Evolutionary conservation across 2,888 invertebrate species (phyloP).

Genomic region (Tyria jacobaeae): DNA sequence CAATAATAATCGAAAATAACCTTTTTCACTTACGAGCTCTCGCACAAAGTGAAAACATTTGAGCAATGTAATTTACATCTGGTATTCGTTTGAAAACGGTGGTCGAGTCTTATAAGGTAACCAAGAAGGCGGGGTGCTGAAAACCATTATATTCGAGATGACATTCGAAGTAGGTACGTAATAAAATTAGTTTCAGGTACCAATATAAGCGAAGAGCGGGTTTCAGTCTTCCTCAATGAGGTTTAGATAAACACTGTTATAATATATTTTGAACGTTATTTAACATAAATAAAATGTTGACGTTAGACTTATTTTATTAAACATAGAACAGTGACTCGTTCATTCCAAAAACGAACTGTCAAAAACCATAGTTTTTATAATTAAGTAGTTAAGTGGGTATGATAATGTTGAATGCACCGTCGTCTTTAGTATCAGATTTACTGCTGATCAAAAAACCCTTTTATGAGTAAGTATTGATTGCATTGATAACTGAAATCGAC

Average conservation of each 20-base stretch:
- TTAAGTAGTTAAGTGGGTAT: too few species aligned
- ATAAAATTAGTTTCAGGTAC: constrained; percentile 16
- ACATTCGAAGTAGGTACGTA: constrained; percentile 36
- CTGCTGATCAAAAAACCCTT: too few species aligned
- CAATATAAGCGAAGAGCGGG: constrained; percentile 16
- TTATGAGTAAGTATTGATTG: too few species aligned
- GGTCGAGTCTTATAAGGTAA: constrained; percentile 23
- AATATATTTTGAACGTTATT: background rate
- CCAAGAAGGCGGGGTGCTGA: constrained; percentile 27
- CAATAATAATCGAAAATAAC: background rate
- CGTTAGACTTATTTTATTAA: too few species aligned
- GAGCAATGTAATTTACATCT: constrained; percentile 29
- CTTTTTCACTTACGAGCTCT: constrained; percentile 8
- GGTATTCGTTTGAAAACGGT: constrained; percentile 21
- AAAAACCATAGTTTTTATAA: background rate
- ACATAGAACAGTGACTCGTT: too few species aligned
- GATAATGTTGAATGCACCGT: too few species aligned
- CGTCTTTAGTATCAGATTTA: too few species aligned
- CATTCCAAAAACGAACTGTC: too few species aligned
- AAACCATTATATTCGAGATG: constrained; percentile 44
- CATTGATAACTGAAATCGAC: too few species aligned
- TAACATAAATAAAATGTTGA: background rate
- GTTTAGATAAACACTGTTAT: background rate
- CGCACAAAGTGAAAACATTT: constrained; percentile 5
- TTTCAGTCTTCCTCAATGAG: background rate